Conservation (phyloP, 2,888 invertebrate species). For the Drosophila borborema region DNA sequence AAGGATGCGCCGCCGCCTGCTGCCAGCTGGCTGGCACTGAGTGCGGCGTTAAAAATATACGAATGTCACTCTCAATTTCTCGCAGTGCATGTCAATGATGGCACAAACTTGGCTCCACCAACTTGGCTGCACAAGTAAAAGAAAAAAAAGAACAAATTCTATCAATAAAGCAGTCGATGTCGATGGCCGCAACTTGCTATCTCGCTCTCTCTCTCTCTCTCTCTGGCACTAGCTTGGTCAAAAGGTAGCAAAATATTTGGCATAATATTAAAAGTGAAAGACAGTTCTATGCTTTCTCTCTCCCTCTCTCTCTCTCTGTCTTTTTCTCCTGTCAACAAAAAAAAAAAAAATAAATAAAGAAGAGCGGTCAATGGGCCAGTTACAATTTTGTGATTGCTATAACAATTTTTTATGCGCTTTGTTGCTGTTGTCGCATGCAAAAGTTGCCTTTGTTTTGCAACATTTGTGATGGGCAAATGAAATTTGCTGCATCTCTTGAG, state of each 20-base stretch:
- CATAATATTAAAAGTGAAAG: constrained; percentile 71
- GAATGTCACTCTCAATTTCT: constrained; percentile 72
- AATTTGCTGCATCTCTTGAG: constrained; percentile 70
- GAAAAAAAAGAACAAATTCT: constrained; percentile 51
- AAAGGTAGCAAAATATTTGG: constrained; percentile 68
- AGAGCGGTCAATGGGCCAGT: constrained; percentile 36
- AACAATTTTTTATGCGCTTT: constrained; percentile 45
- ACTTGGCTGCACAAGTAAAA: constrained; percentile 33
- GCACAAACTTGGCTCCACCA: constrained; percentile 26
- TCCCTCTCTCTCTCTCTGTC: background rate
- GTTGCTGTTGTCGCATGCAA: constrained; percentile 44
- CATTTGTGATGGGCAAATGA: constrained; percentile 55
- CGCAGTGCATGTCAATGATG: constrained; percentile 60
- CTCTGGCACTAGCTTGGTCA: background rate
- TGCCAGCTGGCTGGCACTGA: constrained; percentile 5
- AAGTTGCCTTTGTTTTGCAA: constrained; percentile 59
- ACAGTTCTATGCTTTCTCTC: background rate
- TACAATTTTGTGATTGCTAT: constrained; percentile 73
- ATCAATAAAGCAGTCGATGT: constrained; percentile 45
- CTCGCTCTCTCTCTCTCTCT: background rate
- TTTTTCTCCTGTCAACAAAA: too few relatives aligned
- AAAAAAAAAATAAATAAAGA: background rate
- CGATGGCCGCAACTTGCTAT: background rate
- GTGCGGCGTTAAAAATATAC: constrained; percentile 51
- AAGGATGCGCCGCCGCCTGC: constrained; percentile 28